These are phyloP conservation scores for Aricia artaxerxes DNA, from an alignment of 2,888 invertebrate species.

Conservation along the genomic window DNA sequence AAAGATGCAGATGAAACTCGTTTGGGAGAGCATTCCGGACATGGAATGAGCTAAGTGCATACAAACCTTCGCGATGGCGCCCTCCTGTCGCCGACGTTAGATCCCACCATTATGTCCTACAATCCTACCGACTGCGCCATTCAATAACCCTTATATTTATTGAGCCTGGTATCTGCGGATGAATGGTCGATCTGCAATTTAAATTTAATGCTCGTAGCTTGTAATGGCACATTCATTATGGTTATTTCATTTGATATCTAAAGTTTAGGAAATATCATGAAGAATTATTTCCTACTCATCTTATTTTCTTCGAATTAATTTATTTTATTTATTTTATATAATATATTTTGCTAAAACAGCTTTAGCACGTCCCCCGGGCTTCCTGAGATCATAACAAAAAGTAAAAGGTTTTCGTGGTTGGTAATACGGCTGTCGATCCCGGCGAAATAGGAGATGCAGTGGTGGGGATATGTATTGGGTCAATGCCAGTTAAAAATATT, in stretches of 20 bases:
- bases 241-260: neutral
- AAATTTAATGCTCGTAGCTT: neutral
- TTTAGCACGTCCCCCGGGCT: too few species aligned
- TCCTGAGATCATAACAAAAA: too few species aligned
- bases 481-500: neutral
- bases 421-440: neutral
- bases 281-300: neutral
- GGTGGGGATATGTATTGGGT: too few species aligned
- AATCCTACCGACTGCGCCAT: conserved; percentile 21
- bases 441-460: neutral
- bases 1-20: conserved; percentile 53
- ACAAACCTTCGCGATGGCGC: conserved; percentile 53
- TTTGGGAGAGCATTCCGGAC: conserved; percentile 64
- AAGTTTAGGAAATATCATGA: neutral
- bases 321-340: neutral
- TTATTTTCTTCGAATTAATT: neutral
- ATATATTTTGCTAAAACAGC: neutral
- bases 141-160: conserved; percentile 31
- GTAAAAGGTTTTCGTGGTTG: neutral
- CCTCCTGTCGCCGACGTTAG: conserved; percentile 34
- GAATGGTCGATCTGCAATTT: conserved; percentile 28
- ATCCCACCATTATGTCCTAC: conserved; percentile 3
- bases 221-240: neutral
- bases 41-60: conserved; percentile 52
- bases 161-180: conserved; percentile 19